A percentile compares a stretch with the other conserved stretches of the same genome.
Conservation (phyloP, 2,113 vertebrate genomes). For the Ursus arctos region DNA sequence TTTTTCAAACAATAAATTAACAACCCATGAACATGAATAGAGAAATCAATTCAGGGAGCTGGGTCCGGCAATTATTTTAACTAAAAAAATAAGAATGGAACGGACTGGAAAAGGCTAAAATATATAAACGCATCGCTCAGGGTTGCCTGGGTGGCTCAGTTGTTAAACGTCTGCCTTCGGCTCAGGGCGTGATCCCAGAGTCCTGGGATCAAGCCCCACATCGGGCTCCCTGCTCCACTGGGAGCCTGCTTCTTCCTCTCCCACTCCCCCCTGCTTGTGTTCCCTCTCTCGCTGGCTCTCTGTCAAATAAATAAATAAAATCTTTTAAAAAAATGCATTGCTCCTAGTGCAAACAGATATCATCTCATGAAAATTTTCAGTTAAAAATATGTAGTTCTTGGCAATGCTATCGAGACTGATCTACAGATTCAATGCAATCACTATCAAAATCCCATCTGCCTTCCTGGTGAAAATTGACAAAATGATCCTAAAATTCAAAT, state of each 20-base stretch:
- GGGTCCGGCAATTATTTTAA: neutral
- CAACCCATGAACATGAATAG: neutral
- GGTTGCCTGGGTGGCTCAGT: too few species aligned
- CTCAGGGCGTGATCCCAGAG: too few species aligned
- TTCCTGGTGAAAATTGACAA: constrained; percentile 48
- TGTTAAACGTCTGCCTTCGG: too few species aligned
- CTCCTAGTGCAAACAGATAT: neutral
- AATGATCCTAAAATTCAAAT: constrained; percentile 56
- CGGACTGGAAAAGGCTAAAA: neutral
- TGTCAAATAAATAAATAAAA: too few species aligned
- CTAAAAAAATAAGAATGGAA: neutral
- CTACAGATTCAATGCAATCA: neutral
- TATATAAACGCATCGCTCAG: neutral
- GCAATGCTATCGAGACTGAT: constrained; percentile 8
- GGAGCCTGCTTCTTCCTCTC: too few species aligned
- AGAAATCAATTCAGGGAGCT: neutral
- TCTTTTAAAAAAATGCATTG: neutral
- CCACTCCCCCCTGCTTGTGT: too few species aligned
- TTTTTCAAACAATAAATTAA: constrained; percentile 21
- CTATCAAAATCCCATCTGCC: constrained; percentile 40
- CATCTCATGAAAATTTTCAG: constrained; percentile 13
- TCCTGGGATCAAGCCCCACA: too few species aligned
- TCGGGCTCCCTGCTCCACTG: too few species aligned
- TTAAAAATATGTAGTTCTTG: constrained; percentile 52
- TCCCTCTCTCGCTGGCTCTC: too few species aligned